A percentile compares a stretch with the other conserved stretches of the same genome.
Conservation (phyloP, 2,113 vertebrate species). For the Thamnophis sirtalis region DNA sequence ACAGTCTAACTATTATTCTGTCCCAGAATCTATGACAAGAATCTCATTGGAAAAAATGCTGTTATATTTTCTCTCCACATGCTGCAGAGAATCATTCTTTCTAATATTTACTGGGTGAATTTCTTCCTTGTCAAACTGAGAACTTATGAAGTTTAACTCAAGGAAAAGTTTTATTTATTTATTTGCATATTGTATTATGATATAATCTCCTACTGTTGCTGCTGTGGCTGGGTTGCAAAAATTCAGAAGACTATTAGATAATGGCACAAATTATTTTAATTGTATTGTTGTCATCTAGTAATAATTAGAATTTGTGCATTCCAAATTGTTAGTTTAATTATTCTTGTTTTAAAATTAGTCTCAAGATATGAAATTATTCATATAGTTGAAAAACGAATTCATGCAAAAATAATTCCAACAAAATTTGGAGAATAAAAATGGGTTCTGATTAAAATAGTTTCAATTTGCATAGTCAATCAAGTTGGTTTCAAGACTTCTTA, state of each 20-base stretch:
- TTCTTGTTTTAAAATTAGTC: not conserved
- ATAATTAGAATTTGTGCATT: not conserved
- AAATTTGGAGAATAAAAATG: conserved; percentile 37
- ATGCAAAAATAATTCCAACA: conserved; percentile 22
- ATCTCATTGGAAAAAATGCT: not conserved
- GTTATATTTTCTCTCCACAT: not conserved
- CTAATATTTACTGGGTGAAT: not conserved
- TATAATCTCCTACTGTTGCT: not conserved
- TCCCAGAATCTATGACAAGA: not conserved
- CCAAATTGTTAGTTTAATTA: not conserved
- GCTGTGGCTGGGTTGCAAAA: not conserved
- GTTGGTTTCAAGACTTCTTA: conserved; percentile 35
- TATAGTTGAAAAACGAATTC: conserved; percentile 32
- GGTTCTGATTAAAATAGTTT: conserved; percentile 59
- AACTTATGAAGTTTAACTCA: not conserved
- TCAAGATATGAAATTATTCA: not conserved
- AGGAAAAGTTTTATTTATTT: not conserved
- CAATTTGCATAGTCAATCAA: conserved; percentile 50
- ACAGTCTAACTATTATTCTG: not conserved
- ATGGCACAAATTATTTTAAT: not conserved
- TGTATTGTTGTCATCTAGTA: not conserved
- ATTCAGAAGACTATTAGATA: not conserved
- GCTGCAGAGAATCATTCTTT: not conserved
- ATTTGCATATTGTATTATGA: not conserved
- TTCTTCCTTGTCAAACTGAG: not conserved